Conservation (phyloP, 2,888 invertebrate species). For the Drosophila paranaensis region DNA sequence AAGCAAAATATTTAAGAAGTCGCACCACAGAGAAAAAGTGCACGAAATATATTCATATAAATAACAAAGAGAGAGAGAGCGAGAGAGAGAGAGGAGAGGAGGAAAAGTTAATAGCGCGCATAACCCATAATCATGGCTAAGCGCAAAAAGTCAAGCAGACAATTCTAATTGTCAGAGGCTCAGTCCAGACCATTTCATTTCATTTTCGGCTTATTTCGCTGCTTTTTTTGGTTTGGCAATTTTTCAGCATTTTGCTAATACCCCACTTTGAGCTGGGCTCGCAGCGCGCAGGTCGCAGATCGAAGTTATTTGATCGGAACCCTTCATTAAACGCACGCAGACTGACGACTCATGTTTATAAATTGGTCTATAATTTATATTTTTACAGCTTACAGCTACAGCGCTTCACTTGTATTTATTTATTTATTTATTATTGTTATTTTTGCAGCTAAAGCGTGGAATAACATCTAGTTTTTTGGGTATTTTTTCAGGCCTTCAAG, state of each 20-base stretch:
- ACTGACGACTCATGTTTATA: conserved; percentile 78
- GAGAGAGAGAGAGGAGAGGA: background rate
- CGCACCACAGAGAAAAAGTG: conserved; percentile 19
- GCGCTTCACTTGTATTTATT: conserved; percentile 17
- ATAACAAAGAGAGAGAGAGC: background rate
- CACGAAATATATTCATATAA: conserved; percentile 6
- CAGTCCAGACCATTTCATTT: conserved; percentile 60
- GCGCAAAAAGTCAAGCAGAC: conserved; percentile 72
- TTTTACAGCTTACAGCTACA: conserved; percentile 69
- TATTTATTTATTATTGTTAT: conserved; percentile 34
- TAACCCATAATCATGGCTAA: conserved; percentile 72
- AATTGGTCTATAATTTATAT: conserved; percentile 82
- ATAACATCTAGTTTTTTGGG: conserved; percentile 6
- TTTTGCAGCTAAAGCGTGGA: conserved; percentile 12
- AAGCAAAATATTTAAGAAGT: conserved; percentile 23
- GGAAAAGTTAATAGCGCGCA: conserved; percentile 25
- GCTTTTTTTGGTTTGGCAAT: conserved; percentile 51
- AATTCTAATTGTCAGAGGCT: conserved; percentile 75
- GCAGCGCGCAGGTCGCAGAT: background rate
- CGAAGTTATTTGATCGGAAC: conserved; percentile 57
- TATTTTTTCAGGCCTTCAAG: conserved; percentile 44
- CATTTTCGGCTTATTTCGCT: conserved; percentile 50
- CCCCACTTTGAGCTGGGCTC: conserved; percentile 59
- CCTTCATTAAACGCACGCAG: conserved; percentile 74
- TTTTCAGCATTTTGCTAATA: conserved; percentile 82